A percentile compares a stretch with the other conserved stretches of the same genome.
Evolutionary conservation across 2,113 vertebrate genomes (phyloP).

Genomic region (Ptychochromis oligacanthus): DNA sequence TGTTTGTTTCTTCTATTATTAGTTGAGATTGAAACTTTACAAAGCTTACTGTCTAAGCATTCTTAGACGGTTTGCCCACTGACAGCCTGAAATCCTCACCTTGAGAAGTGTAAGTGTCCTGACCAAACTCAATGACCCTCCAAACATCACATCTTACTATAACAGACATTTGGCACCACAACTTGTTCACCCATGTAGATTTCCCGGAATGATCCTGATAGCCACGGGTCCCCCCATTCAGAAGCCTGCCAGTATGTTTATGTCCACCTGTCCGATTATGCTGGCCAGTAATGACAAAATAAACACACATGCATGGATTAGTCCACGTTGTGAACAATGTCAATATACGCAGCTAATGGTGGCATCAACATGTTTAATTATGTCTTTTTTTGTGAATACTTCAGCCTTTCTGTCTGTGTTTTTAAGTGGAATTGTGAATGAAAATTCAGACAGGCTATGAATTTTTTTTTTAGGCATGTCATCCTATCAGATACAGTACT

Average conservation of each 20-base stretch:
- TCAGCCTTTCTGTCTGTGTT: no score
- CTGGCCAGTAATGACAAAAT: conserved; percentile 42
- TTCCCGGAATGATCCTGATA: not conserved
- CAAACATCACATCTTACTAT: not conserved
- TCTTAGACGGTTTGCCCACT: no score
- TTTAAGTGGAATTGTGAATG: no score
- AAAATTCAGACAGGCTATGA: no score
- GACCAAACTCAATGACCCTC: not conserved
- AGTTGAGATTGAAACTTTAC: no score
- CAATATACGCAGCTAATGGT: not conserved
- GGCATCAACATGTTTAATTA: not conserved
- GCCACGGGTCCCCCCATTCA: not conserved
- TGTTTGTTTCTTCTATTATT: no score
- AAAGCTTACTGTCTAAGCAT: no score
- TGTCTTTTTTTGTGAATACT: not conserved
- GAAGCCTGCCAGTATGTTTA: conserved; percentile 23
- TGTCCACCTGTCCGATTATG: not conserved
- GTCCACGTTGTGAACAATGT: conserved; percentile 9
- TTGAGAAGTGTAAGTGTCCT: no score
- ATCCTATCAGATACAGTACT: no score
- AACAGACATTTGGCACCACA: not conserved
- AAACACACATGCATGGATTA: conserved; percentile 32
- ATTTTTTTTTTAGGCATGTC: no score
- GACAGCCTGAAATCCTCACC: not conserved
- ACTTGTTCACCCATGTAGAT: conserved; percentile 9